Evolutionary conservation across 30 jellyfish, hydroid and myxozoan genomes (phyloP), one percentile per base, ranked within the genome.

Genomic region (Nemopilema nomurai): DNA sequence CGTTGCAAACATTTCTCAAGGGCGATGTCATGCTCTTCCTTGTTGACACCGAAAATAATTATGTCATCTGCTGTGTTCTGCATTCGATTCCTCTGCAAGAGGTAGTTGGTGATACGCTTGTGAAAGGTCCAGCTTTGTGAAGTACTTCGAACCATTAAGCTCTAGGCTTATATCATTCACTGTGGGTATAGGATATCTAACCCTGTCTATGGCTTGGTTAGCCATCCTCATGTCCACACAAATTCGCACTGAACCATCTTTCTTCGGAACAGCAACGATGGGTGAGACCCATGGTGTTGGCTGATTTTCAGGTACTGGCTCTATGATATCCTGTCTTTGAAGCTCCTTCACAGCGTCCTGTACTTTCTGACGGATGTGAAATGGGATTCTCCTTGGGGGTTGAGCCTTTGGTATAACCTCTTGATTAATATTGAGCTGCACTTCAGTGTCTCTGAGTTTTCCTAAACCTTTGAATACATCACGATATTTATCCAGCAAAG

Each of bases 191-290:
- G 52, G 52, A 49, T 63, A 80, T n/a, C 89, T 87, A 53, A 32
- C 91, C n/a, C 96, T 32, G 57, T 72, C 51, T 24, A 87, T 87
- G 32, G 96, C 96, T 4, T 62, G 41, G 82, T 87, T 87, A 8
- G 91, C 91, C 0, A 71, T 70, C 1, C 91, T 71, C 96, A 87
- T 87, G 31, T 87, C 96, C 52, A 87, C 92, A 71, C 96, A 87
- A n/a, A 87, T 53, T 8, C 96, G 96, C 7, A 87, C 78, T 4
- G 28, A 19, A 24, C 86, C 77, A 64, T 87, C 91, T 41, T 79
- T 79, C 67, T 87, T 87, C 8, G 96, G 92, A 20, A 79, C 91
- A 1, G 62, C 52, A 8, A 67, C 96, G 13, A 87, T 24, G 51
- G 96, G 92, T 17, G 81, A 72, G 27, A 87, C 87, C 91, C 91